A percentile compares a stretch with the other conserved stretches of the same genome.
These are phyloP conservation scores for Platichthys stellatus DNA, from an alignment of 2,113 vertebrate species.

Conservation along the genomic window DNA sequence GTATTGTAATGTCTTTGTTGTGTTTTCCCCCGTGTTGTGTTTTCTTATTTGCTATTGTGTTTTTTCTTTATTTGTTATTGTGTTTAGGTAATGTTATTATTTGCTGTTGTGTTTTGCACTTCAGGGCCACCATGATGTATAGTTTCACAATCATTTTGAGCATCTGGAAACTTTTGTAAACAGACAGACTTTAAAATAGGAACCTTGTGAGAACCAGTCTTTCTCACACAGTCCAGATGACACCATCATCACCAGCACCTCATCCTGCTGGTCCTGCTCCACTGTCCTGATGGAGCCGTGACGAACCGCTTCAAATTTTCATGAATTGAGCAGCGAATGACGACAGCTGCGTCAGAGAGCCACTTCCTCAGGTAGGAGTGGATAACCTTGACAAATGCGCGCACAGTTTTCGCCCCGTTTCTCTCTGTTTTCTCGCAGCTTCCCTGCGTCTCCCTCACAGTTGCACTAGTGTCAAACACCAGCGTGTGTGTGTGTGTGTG, in stretches of 20 bases:
- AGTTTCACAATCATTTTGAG: not conserved
- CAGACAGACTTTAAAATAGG: too few species aligned
- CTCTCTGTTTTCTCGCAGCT: not conserved
- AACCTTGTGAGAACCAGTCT: too few species aligned
- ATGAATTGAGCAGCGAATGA: constrained; percentile 37
- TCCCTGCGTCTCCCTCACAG: not conserved
- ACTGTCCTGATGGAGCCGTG: not conserved
- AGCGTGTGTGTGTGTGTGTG: not conserved
- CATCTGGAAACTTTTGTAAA: not conserved
- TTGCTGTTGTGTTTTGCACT: too few species aligned
- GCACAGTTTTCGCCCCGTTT: not conserved
- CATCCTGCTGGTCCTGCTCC: too few species aligned
- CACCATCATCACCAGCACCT: too few species aligned
- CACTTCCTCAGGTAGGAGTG: constrained; percentile 58
- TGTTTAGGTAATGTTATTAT: not conserved
- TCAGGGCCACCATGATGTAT: not conserved
- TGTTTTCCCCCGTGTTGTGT: too few species aligned
- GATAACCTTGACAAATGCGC: constrained; percentile 68
- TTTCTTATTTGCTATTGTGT: not conserved
- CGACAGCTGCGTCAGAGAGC: constrained; percentile 57
- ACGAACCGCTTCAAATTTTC: constrained; percentile 23
- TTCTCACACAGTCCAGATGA: too few species aligned
- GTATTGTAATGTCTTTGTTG: not conserved
- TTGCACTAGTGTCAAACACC: not conserved
- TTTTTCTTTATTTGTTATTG: not conserved